Conservation (phyloP, 2,113 vertebrate species). For the Panthera tigris region DNA sequence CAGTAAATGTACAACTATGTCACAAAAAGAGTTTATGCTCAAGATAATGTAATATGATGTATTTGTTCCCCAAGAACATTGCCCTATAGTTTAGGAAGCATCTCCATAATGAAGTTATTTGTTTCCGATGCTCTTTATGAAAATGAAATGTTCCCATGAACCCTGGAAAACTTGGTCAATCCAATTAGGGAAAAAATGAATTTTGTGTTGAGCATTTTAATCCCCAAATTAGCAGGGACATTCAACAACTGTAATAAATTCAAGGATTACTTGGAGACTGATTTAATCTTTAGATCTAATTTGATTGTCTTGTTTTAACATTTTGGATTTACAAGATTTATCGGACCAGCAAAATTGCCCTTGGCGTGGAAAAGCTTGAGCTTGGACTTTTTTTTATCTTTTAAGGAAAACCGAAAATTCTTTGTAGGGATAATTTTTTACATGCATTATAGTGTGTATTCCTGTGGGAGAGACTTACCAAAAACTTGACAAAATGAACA, state of each 20-base stretch:
- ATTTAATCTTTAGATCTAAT: conserved; percentile 12
- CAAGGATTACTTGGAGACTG: background rate
- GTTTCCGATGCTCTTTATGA: background rate
- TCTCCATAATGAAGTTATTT: background rate
- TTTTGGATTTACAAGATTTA: conserved; percentile 28
- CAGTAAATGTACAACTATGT: background rate
- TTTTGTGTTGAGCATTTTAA: conserved; percentile 52
- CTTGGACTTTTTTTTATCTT: background rate
- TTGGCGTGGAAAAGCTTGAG: background rate
- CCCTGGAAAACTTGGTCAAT: background rate
- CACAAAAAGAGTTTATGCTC: background rate
- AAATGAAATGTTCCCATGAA: conserved; percentile 9
- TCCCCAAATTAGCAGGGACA: background rate
- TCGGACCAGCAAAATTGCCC: background rate
- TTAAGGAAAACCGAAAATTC: background rate
- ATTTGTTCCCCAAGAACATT: background rate
- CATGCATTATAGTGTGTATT: background rate
- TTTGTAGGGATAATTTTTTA: background rate
- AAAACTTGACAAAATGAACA: background rate
- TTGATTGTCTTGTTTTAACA: conserved; percentile 3
- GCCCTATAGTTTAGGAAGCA: background rate
- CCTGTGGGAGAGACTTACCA: background rate
- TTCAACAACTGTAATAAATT: conserved; percentile 29
- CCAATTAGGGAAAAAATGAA: background rate
- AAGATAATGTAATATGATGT: background rate